Conservation (phyloP, 2,113 vertebrate genomes). For the Aythya baeri region DNA sequence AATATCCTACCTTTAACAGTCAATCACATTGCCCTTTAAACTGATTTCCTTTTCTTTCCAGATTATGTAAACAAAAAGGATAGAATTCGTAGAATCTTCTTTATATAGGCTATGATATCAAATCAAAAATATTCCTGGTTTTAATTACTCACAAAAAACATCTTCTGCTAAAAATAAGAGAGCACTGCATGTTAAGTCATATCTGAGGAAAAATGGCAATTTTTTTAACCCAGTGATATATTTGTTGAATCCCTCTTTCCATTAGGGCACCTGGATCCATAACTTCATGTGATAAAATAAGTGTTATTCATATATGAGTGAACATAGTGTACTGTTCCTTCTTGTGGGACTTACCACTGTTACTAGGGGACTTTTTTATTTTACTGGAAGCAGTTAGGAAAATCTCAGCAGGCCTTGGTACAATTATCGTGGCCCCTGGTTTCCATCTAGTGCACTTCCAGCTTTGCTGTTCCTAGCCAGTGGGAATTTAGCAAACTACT, state of each 20-base stretch:
- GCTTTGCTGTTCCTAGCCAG: slow-evolving; percentile 76
- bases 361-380: slow-evolving; percentile 84
- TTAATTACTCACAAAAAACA: background rate
- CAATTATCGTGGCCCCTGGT: slow-evolving; percentile 85
- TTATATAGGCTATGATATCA: background rate
- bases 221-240: background rate
- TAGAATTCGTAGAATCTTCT: background rate
- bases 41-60: background rate
- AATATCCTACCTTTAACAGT: background rate
- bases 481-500: slow-evolving; percentile 85
- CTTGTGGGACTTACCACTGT: slow-evolving; percentile 78
- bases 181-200: background rate
- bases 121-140: background rate
- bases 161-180: background rate
- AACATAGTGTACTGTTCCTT: slow-evolving; percentile 83
- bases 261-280: slow-evolving; percentile 48
- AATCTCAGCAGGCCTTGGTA: slow-evolving; percentile 89
- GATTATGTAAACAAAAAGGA: background rate
- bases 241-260: slow-evolving; percentile 4
- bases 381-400: slow-evolving; percentile 83
- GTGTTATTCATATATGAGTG: slow-evolving; percentile 87
- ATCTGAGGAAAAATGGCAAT: background rate
- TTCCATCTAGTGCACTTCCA: slow-evolving; percentile 86
- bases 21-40: background rate
- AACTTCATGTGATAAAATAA: slow-evolving; percentile 86